A percentile compares a stretch with the other conserved stretches of the same genome.
These are phyloP conservation scores for Tetranychus piercei DNA, from an alignment of 2,888 invertebrate species.

Conservation along the genomic window DNA sequence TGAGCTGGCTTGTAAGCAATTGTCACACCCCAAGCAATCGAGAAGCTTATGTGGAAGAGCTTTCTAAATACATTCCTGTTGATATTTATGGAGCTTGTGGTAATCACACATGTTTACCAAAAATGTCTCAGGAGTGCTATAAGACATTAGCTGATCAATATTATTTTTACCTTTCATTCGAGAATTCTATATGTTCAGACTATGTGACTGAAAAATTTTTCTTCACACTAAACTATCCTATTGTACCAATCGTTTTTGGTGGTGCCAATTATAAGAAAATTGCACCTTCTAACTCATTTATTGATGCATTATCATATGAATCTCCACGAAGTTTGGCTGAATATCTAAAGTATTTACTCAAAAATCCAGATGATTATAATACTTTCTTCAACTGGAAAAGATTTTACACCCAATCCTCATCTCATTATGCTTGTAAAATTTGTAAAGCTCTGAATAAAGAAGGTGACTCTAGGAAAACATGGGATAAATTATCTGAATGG, in stretches of 20 bases:
- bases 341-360: conserved; percentile 21
- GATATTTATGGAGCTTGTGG: conserved; percentile 34
- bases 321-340: conserved; percentile 22
- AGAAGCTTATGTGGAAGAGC: conserved; percentile 31
- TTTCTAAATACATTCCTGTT: conserved; percentile 31
- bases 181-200: conserved; percentile 34
- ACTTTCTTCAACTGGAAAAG: conserved; percentile 25
- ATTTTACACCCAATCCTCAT: conserved; percentile 2
- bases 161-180: conserved; percentile 33
- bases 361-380: conserved; percentile 23
- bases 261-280: conserved; percentile 25
- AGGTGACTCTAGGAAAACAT: conserved; percentile 14
- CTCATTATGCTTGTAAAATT: conserved; percentile 24
- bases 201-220: conserved; percentile 35
- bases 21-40: conserved; percentile 33
- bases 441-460: conserved; percentile 22
- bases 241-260: conserved; percentile 26
- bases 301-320: conserved; percentile 25
- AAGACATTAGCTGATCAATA: conserved; percentile 30
- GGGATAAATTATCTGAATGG: conserved; percentile 22
- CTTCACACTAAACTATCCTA: conserved; percentile 29
- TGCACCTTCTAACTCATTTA: conserved; percentile 26
- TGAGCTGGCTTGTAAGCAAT: conserved; percentile 36
- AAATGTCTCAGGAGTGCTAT: conserved; percentile 31
- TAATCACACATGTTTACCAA: conserved; percentile 28